Evolutionary conservation across 2,113 vertebrate genomes (phyloP).

Genomic region (Corythornis cristatus): DNA sequence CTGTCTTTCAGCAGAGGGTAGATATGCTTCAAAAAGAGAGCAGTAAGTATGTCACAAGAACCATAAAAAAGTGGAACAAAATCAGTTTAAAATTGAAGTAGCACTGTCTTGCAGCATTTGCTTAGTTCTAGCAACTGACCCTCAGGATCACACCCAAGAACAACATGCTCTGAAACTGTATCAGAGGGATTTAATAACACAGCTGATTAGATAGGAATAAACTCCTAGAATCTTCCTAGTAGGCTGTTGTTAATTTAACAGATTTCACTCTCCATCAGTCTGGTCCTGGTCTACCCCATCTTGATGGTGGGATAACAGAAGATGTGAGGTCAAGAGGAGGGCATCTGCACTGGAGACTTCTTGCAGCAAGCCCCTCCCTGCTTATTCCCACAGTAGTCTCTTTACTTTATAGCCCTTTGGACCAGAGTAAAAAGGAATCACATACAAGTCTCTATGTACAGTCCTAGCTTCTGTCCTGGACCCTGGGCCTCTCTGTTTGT

Average conservation of each 20-base stretch:
- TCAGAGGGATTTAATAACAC: neutral
- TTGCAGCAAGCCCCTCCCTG: neutral
- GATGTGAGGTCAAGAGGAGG: neutral
- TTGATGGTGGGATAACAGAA: neutral
- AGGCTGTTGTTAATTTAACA: neutral
- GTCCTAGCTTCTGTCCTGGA: neutral
- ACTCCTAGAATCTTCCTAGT: neutral
- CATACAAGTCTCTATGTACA: neutral
- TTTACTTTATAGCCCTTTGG: accelerated
- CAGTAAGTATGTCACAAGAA: neutral
- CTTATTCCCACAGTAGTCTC: neutral
- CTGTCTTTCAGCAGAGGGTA: neutral
- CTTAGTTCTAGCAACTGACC: neutral
- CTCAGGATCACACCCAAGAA: neutral
- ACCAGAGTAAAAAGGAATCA: neutral
- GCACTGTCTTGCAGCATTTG: neutral
- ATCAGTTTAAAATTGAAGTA: neutral
- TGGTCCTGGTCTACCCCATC: neutral
- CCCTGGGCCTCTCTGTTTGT: neutral
- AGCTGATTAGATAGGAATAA: neutral
- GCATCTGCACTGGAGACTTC: neutral
- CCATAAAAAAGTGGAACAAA: neutral
- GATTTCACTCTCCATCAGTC: neutral
- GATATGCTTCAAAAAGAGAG: neutral
- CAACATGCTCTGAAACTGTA: neutral